Base-by-base conservation (phyloP, 2,888 invertebrate genomes). In the Athalia rosae region DNA sequence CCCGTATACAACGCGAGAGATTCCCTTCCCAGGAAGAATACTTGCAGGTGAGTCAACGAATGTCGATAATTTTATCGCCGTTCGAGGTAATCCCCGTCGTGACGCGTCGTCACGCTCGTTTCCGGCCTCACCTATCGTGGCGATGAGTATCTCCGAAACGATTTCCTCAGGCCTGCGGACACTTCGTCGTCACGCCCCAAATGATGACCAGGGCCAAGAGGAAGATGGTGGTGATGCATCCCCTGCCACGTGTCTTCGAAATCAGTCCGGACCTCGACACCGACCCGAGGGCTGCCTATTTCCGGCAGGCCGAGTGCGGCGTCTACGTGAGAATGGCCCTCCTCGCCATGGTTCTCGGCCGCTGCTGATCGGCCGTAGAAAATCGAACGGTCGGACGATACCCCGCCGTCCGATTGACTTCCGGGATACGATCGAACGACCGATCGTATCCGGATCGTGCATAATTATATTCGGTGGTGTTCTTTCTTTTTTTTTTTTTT, bases 321-420 rank as follows among this genome's bases (percentile, higher is more conserved):
- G 96, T 99, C 95, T 99, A 97, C 87, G 97, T 99, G 15, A 93
- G 99, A 74, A 99, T 99, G 99, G 99, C 99, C 0, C 91, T 99
- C 2, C 91, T 99, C 15, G 95, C 98, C 0, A 96, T 97, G 94
- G 95, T 98, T 3, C 92, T 98, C 11, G 97, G 97, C 73, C 85
- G 86, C 48, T 74, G 74, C 48, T 74, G 50, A 74, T 74, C 13
- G 8, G 61, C 48, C 58, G 11, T n/a, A n/a, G 8, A 6, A 6
- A 4, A 4, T 4, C 53, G 53, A 4, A 4, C 53, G 53, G n/a
- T n/a, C 53, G 7, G 53, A 7, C 53, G 53, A n/a, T n/a, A 7
- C 11, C 6, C 11, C 53, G 0, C 9, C 9, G 6, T 11, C 4
- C 4, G 11, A 53, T 6, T 11, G 53, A 28, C 28, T 28, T 28